These are phyloP conservation scores for Tinea trinotella DNA, from an alignment of 2,888 invertebrate genomes.

Conservation along the genomic window DNA sequence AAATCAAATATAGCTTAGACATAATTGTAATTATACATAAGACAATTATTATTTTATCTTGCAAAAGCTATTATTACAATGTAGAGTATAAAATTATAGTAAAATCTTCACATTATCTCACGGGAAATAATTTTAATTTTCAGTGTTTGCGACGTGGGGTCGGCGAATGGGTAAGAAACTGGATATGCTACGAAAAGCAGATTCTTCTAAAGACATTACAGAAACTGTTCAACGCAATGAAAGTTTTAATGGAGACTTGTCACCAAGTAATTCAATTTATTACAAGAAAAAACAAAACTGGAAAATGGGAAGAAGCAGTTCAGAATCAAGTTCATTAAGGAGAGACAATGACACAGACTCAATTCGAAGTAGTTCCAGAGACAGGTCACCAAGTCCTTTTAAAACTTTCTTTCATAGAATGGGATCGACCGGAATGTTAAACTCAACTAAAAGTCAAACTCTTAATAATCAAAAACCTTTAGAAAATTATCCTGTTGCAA, in stretches of 20 bases:
- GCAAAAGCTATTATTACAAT: background rate
- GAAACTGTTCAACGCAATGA: background rate
- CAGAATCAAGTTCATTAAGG: conserved; percentile 58
- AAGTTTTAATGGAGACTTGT: conserved; percentile 59
- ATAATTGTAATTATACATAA: background rate
- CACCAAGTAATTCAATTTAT: conserved; percentile 46
- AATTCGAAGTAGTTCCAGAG: conserved; percentile 59
- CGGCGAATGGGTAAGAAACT: conserved; percentile 84
- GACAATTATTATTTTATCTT: background rate
- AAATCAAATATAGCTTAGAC: background rate
- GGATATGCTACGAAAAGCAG: conserved; percentile 79
- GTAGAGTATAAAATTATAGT: background rate
- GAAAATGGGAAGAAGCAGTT: conserved; percentile 72
- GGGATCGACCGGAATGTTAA: conserved; percentile 83
- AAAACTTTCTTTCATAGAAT: conserved; percentile 82
- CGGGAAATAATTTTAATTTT: conserved; percentile 29
- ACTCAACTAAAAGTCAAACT: conserved; percentile 68
- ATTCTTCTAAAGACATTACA: conserved; percentile 36
- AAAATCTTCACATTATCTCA: background rate
- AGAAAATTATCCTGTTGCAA: conserved; percentile 53
- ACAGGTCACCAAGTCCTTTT: conserved; percentile 76
- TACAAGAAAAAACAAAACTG: conserved; percentile 72
- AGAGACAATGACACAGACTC: conserved; percentile 63
- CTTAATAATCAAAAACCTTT: conserved; percentile 47
- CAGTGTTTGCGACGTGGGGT: conserved; percentile 82